Evolutionary conservation across 2,888 invertebrate species (phyloP).

Genomic region (Syrista parreyssii): DNA sequence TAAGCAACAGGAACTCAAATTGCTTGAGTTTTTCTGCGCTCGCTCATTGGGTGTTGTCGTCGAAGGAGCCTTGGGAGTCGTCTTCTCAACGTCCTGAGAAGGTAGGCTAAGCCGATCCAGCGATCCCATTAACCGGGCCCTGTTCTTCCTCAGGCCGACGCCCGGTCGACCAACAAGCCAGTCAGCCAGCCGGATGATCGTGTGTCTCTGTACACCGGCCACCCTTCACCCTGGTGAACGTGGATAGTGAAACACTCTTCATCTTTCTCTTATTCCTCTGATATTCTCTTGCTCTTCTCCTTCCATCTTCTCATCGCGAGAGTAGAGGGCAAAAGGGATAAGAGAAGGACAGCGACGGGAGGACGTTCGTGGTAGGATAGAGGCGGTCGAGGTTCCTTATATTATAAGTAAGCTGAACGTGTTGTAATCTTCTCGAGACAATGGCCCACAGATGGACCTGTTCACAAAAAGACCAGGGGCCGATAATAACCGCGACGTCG

Average conservation of each 20-base stretch:
- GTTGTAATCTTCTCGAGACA: slow-evolving; percentile 66
- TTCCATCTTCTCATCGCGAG: background rate
- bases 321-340: slow-evolving; percentile 11
- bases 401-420: slow-evolving; percentile 64
- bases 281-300: too few relatives aligned
- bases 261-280: too few relatives aligned
- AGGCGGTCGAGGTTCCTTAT: slow-evolving; percentile 50
- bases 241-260: too few relatives aligned
- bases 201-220: slow-evolving; percentile 35
- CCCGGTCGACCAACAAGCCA: slow-evolving; percentile 18
- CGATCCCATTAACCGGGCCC: slow-evolving; percentile 53
- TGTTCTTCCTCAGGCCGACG: slow-evolving; percentile 34
- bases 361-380: slow-evolving; percentile 33
- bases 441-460: slow-evolving; percentile 57
- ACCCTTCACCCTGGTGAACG: too few relatives aligned
- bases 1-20: slow-evolving; percentile 62
- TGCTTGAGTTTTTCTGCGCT: slow-evolving; percentile 63
- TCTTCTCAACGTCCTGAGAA: slow-evolving; percentile 11
- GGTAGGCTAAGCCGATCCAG: slow-evolving; percentile 27
- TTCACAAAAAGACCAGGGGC: slow-evolving; percentile 57
- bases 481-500: slow-evolving; percentile 60
- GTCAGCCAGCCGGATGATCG: slow-evolving; percentile 7
- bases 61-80: slow-evolving; percentile 20
- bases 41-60: slow-evolving; percentile 62
- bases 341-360: slow-evolving; percentile 11